These are phyloP conservation scores for Iselma pallidipennis DNA, from an alignment of 2,888 invertebrate genomes.

Conservation along the genomic window DNA sequence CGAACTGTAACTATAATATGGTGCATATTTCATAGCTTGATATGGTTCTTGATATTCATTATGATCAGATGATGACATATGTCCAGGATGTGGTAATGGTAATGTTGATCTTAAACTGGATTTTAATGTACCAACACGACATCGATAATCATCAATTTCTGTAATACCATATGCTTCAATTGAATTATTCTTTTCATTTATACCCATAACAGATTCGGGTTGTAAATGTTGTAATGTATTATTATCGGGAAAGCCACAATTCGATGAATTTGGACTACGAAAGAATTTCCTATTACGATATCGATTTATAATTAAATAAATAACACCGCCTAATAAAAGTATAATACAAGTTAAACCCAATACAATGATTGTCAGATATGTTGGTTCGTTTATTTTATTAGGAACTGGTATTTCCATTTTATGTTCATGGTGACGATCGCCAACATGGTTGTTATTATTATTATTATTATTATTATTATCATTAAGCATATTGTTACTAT, in stretches of 20 bases:
- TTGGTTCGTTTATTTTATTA: constrained; percentile 70
- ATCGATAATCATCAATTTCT: constrained; percentile 64
- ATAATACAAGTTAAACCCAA: constrained; percentile 73
- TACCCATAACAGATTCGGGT: constrained; percentile 59
- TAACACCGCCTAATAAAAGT: constrained; percentile 71
- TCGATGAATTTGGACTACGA: constrained; percentile 69
- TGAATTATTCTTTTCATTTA: constrained; percentile 54
- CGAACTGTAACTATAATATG: constrained; percentile 76
- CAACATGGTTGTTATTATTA: constrained; percentile 39
- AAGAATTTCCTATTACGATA: constrained; percentile 75
- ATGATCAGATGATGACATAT: constrained; percentile 59
- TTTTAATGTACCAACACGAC: constrained; percentile 58
- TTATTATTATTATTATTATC: not conserved
- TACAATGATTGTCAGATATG: constrained; percentile 76
- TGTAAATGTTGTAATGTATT: constrained; percentile 56
- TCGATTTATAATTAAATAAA: constrained; percentile 70
- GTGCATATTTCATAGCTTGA: constrained; percentile 74
- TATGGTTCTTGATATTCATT: constrained; percentile 82
- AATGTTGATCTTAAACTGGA: constrained; percentile 59
- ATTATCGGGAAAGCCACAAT: constrained; percentile 57
- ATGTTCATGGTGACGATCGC: constrained; percentile 55
- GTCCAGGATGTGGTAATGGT: constrained; percentile 61
- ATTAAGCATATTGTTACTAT: constrained; percentile 30
- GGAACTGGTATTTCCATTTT: constrained; percentile 67
- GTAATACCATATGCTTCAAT: constrained; percentile 64